These are phyloP conservation scores for Gymnothorax javanicus DNA, from an alignment of 2,797 vertebrate genomes.

Conservation along the genomic window DNA sequence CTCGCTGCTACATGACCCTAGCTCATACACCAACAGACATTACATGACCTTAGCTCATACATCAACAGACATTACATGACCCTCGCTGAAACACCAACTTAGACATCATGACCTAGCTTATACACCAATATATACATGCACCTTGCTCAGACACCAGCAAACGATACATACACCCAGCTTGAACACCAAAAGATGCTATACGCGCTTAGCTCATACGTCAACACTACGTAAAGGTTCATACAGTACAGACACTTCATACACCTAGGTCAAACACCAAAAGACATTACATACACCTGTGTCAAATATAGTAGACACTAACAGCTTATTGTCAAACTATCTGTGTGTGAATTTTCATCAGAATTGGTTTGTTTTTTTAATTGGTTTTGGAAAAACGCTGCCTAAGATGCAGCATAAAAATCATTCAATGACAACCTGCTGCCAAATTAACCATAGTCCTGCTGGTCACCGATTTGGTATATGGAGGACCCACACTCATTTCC, in stretches of 20 bases:
- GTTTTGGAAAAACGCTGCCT: too few relatives aligned
- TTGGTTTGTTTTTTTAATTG: too few relatives aligned
- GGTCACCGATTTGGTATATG: too few relatives aligned
- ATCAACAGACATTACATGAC: background rate
- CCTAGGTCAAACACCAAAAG: background rate
- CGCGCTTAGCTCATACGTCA: background rate
- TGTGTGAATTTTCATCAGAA: too few relatives aligned
- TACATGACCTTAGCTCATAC: background rate
- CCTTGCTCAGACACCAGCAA: background rate
- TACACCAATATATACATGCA: background rate
- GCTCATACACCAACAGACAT: background rate
- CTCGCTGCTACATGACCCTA: background rate
- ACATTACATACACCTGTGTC: background rate
- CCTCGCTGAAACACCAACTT: background rate
- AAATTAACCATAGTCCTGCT: too few relatives aligned
- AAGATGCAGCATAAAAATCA: too few relatives aligned
- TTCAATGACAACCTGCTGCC: too few relatives aligned
- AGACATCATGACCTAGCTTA: background rate
- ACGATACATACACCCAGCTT: background rate
- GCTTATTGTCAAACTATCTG: too few relatives aligned
- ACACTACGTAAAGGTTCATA: background rate
- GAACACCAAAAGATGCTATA: background rate
- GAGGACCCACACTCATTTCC: too few relatives aligned
- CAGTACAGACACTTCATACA: slow-evolving; percentile 36
- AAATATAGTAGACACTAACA: slow-evolving; percentile 21